Evolutionary conservation across 2,888 invertebrate genomes (phyloP).

Genomic region (Deilephila elpenor): DNA sequence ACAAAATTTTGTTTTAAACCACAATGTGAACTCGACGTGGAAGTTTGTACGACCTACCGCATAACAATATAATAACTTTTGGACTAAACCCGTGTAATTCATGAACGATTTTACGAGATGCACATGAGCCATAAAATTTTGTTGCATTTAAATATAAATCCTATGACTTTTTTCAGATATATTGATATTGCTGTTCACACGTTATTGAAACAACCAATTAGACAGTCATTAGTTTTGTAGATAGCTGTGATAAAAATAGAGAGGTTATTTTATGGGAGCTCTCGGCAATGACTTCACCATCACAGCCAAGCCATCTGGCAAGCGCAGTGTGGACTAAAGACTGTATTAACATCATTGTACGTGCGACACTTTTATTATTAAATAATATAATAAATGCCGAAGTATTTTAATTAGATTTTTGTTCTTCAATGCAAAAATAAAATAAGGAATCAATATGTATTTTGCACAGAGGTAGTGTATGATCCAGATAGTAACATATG

Average conservation of each 20-base stretch:
- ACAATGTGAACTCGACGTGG: conserved; percentile 41
- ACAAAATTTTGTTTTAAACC: conserved; percentile 34
- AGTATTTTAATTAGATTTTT: too few species aligned
- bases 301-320: background rate
- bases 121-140: conserved; percentile 62
- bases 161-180: conserved; percentile 7
- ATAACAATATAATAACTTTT: conserved; percentile 70
- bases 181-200: conserved; percentile 26
- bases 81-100: conserved; percentile 74
- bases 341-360: too few species aligned
- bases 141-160: conserved; percentile 55
- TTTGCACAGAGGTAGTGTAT: too few species aligned
- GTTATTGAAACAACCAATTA: conserved; percentile 12
- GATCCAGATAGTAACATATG: too few species aligned
- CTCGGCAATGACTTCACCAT: background rate
- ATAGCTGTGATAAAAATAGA: conserved; percentile 21
- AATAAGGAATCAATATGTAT: too few species aligned
- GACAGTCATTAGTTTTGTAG: conserved; percentile 9
- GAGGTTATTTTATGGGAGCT: conserved; percentile 6
- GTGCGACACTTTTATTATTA: too few species aligned
- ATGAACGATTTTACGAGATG: conserved; percentile 69
- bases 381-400: too few species aligned
- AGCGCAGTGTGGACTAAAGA: background rate
- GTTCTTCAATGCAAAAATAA: too few species aligned
- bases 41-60: conserved; percentile 75